Base-by-base conservation (phyloP, 2,113 vertebrate genomes). In the Oncorhynchus mykiss region DNA sequence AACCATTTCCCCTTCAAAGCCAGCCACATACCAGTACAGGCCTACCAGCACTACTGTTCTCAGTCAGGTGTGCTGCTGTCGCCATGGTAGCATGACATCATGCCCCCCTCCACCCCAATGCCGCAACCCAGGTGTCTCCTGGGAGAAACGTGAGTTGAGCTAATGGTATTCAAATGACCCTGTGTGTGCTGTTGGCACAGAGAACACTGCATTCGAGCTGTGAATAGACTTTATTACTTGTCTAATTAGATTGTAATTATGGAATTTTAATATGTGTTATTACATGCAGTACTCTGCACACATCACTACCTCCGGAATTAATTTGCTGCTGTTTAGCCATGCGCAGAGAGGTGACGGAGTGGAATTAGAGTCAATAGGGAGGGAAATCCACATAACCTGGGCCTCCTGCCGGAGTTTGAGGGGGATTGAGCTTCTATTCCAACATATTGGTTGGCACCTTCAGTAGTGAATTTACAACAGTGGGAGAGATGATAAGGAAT, bases 181-280 rank as follows among this genome's bases (percentile, higher is more conserved):
- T 39, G 34, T 78, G 71, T 59, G 27, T 80, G 74, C 57, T 74
- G 64, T 77, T 79, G 69, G 68, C 85, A 84, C 77, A 62, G 73
- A 85, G 72, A 83, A 14, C 76, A 76, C 77, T 75, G 77, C 78
- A 80, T 87, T 85, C 77, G 70, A 80, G 68, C 79, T 83, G 74
- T 31, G 67, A 78, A 83, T 78, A 79, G 76, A 85, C 80, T 85
- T 85, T 82, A 86, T 85, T 86, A 84, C 79, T 76, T 75, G 69
- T 85, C 79, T 84, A 87, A 92, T 89, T 89, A 88, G 80, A 86
- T 80, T 87, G 75, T 80, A 87, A 87, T 90, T 85, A 89, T 87
- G 72, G 80, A 74, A 83, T 88, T 88, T 87, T 81, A 89, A 89
- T 89, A 84, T 86, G 80, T 78, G 82, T 89, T 92, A 85, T 86